Base-by-base conservation (phyloP, 1,140 invertebrate genomes). In the Aradophagus sp. region DNA sequence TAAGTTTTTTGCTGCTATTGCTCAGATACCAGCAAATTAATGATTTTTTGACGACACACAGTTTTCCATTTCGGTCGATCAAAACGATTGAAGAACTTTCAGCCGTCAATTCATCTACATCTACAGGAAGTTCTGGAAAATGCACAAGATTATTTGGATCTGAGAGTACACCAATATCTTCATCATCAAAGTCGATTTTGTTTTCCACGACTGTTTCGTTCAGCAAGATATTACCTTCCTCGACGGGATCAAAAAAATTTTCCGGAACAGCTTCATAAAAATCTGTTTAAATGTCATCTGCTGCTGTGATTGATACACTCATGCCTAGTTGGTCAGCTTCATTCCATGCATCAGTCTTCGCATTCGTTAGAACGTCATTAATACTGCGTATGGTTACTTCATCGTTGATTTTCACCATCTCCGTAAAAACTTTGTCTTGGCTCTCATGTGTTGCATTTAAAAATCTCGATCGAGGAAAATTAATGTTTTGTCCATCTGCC, bases 261-360 rank as follows among this genome's bases (percentile, higher is more conserved):
- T 53, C 36, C 19, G 36, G 1, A 2, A 5, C 5, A 23, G 12
- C 8, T 11, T 14, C 6, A 26, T 32, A 1, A 36, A 45, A 44
- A 36, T 56, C 10, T 26, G 15, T 13, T 27, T 56, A 41, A 45
- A 56, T 44, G 15, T 56, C 27, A 13, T 44, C 17, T 12, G 39
- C 41, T 44, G 10, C 29, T 10, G 39, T 11, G 15, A 35, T 17
- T 3, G 23, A 5, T 6, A 47, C 34, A 10, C 29, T 20, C 31
- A 45, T 29, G 0, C 41, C 23, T 0, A 58, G 42, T 29, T 5
- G 11, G 13, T 17, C 31, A 3, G 38, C 1, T 5, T 45, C 23
- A 29, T 45, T 27, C 10, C 15, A 29, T 0, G 50, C 20, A 38
- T 47, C 41, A 1, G 17, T 29, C 29, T 39, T 59, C n/a, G 55